Evolutionary conservation across 2,113 vertebrate species (phyloP).

Genomic region (Phainopepla nitens): DNA sequence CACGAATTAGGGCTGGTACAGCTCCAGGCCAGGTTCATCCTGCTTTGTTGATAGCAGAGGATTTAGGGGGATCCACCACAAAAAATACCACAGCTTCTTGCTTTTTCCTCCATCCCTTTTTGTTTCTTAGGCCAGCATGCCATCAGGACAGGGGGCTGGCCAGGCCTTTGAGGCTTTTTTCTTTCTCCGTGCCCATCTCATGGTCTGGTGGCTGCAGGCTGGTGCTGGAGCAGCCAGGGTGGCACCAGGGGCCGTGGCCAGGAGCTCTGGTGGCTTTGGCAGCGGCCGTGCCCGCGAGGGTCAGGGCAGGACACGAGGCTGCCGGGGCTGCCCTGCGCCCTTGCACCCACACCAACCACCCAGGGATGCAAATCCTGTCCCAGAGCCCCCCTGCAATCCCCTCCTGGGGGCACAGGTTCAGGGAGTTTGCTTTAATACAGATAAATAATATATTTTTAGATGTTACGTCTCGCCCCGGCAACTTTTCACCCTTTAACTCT

Average conservation of each 20-base stretch:
- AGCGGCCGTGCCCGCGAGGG: fast-evolving
- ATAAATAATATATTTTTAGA: too few species aligned
- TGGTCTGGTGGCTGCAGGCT: not conserved
- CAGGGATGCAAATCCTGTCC: not conserved
- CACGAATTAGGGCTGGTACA: not conserved
- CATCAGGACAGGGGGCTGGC: fast-evolving
- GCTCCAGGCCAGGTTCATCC: not conserved
- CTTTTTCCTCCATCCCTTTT: not conserved
- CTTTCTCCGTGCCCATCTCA: not conserved
- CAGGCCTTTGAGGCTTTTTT: not conserved
- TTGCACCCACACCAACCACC: fast-evolving
- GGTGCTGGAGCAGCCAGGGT: not conserved
- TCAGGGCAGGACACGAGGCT: not conserved
- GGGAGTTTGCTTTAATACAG: not conserved
- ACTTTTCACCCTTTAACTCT: not conserved
- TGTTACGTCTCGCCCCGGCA: fast-evolving
- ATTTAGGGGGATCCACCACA: not conserved
- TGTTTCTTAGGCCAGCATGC: not conserved
- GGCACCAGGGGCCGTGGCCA: not conserved
- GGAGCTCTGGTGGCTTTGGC: not conserved
- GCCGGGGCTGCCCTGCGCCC: not conserved
- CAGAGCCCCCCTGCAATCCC: not conserved
- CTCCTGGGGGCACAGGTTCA: not conserved
- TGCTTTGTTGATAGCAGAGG: not conserved
- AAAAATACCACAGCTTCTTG: not conserved